Evolutionary conservation across 2,888 invertebrate species (phyloP), one percentile per base, ranked within the genome.

Genomic region (Boloria euphrosyne): DNA sequence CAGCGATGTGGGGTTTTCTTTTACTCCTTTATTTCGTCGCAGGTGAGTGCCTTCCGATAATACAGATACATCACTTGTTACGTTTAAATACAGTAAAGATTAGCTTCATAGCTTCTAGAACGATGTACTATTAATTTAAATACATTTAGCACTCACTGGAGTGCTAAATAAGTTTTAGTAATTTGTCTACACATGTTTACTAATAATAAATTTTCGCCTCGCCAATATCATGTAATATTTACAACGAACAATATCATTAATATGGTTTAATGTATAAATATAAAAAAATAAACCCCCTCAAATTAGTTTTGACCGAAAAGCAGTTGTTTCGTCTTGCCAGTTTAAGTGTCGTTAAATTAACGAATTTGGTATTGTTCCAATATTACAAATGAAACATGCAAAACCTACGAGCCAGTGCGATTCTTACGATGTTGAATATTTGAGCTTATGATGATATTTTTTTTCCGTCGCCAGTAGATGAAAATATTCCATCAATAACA

Each of bases 21-120:
- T 73, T 75, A 71, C 73, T 87, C 66, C 79, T 90, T 75, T 84
- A 81, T 76, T 76, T 86, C 65, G 80, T 84, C 69, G 80, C 87
- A 87, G 90, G 90, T 88, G 49, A 69, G 69, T 10, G 16, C 27
- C 22, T 57, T 46, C 16, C 4, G n/a, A n/a, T 46, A 14, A 44
- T 14, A 7, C 44, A 46, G n/a, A n/a, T 38, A 38, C 10, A 38
- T 10, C 31, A 13, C 16, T 22, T 57, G 14, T 13, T 46, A 27
- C 27, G 14, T 7, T 18, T 4, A 22, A 50, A 38, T 38, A 38
- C 10, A 38, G 2, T 38, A 38, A 10, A 38, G 10, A 38, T 38
- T 38, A 38, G 7, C 7, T 38, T 38, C 3, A 38, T 10, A 10
- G 31, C 31, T 10, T 38, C 31, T 38, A 38, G 5, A 6, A 38